Evolutionary conservation across 2,888 invertebrate genomes (phyloP), one percentile per base, ranked within the genome.

Genomic region (Salpingus planirostris): DNA sequence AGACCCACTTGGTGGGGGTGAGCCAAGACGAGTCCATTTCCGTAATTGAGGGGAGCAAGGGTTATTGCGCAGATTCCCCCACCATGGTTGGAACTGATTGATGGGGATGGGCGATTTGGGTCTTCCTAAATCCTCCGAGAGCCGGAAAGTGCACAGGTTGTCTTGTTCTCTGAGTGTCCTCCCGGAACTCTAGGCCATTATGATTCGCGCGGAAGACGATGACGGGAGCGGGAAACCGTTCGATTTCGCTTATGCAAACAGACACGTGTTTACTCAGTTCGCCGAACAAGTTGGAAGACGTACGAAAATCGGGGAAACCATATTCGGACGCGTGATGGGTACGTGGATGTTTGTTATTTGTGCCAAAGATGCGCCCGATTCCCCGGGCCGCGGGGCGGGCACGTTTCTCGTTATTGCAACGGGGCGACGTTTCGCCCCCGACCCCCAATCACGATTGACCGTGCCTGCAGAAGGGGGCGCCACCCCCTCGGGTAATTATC

Each of bases 281-380:
- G 45, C 49, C 44, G 54, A 55, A 51, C 54, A 53, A 54, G 50
- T 52, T 52, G 42, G 49, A 52, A 50, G 51, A 52, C 50, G 51
- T 52, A 49, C 52, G n/a, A 53, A 57, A 55, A 54, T 50, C 46
- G 45, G 46, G 44, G 50, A 52, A 55, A 55, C 55, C 54, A 54
- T 57, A 56, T 57, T 57, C 55, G 50, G 43, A 44, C 49, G 42
- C 38, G 38, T n/a, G n/a, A n/a, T n/a, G n/a, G n/a, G n/a, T 41
- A 43, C 44, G 44, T 46, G 43, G 42, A 46, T 44, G 40, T 46
- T 46, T 46, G 43, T 40, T 45, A 43, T 45, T 45, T 42, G 39
- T 42, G 39, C 44, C 49, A 46, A 52, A 52, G 53, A 56, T 53
- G 54, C 50, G 49, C 47, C 43, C 51, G 55, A 55, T 55, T 54